A percentile compares a stretch with the other conserved stretches of the same genome.
phyloP scores from a whole-genome alignment of 2,797 vertebrate species.

The Tiaroga cobitis region DNA sequence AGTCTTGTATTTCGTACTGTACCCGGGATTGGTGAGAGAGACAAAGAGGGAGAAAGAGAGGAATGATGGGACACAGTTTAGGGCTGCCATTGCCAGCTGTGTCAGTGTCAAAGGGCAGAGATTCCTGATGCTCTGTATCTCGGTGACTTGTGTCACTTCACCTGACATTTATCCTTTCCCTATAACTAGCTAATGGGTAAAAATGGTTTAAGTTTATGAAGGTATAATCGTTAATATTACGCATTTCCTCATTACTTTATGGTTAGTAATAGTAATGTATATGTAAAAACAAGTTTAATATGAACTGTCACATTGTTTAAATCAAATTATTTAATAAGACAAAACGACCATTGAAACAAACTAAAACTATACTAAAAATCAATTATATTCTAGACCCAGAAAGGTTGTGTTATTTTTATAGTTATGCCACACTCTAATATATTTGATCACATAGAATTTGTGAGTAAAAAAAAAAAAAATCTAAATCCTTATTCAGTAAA shows the following conservation, averaged over 20 bases:
- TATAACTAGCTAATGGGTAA: not conserved
- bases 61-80: constrained; percentile 27
- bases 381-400: not conserved
- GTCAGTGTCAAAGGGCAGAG: constrained; percentile 48
- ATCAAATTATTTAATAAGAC: not conserved
- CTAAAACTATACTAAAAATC: not conserved
- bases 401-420: not conserved
- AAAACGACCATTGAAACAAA: not conserved
- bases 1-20: not conserved
- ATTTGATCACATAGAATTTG: not conserved
- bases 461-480: not conserved
- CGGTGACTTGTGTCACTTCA: not conserved
- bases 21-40: constrained; percentile 14
- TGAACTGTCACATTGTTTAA: not conserved
- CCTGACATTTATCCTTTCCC: not conserved
- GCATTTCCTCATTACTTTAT: not conserved
- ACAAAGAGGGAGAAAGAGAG: constrained; percentile 22
- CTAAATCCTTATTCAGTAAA: too few relatives aligned
- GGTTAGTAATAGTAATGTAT: not conserved
- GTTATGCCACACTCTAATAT: not conserved
- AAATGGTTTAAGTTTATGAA: not conserved
- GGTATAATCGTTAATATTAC: not conserved
- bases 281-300: not conserved
- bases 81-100: constrained; percentile 61
- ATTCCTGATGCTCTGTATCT: constrained; percentile 44